Evolutionary conservation across 2,797 vertebrate species (phyloP).

Genomic region (Bryconaethiops microstoma): DNA sequence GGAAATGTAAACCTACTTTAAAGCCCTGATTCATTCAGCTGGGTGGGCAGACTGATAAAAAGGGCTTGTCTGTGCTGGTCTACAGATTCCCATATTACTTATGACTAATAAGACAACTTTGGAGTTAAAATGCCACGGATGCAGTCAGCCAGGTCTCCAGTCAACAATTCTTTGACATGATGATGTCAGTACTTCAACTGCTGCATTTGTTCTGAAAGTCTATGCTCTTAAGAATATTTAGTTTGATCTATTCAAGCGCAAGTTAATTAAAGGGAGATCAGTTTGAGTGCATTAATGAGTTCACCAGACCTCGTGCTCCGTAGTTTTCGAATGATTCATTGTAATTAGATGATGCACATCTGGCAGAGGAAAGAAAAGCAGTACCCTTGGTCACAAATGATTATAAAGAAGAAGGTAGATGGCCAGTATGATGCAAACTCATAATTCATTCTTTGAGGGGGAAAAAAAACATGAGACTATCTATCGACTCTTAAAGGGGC

Average conservation of each 20-base stretch:
- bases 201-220: not conserved
- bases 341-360: conserved; percentile 11
- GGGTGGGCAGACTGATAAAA: not conserved
- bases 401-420: not conserved
- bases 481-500: not conserved
- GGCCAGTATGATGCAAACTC: not conserved
- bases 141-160: no score
- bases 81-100: not conserved
- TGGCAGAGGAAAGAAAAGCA: not conserved
- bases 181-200: not conserved
- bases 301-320: not conserved
- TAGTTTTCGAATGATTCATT: not conserved
- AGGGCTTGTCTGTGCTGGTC: conserved; percentile 4
- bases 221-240: not conserved
- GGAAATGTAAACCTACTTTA: not conserved
- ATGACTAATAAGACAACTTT: not conserved
- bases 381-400: not conserved
- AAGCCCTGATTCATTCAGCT: not conserved
- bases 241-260: not conserved
- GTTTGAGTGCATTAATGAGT: not conserved
- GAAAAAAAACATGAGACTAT: not conserved
- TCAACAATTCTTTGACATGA: not conserved
- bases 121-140: not conserved
- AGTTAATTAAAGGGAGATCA: not conserved
- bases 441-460: not conserved